Percentiles rank a stretch among this genome's conserved stretches.
Conservation (phyloP, 2,797 vertebrate genomes). For the Notamacropus eugenii region DNA sequence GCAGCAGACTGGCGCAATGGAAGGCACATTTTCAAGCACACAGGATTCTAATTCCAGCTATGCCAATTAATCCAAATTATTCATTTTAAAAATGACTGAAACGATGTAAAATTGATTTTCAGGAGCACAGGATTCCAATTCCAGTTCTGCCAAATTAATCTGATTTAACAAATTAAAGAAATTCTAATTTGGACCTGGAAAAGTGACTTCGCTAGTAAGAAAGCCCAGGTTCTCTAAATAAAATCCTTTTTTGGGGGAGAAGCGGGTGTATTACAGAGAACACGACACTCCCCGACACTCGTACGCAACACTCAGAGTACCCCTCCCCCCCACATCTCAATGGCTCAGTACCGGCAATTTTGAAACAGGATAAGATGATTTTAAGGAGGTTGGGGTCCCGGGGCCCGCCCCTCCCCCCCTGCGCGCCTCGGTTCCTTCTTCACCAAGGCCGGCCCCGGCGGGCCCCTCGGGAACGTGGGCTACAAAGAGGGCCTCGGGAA, state of each 20-base stretch:
- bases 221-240: too few species aligned
- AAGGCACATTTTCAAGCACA: too few species aligned
- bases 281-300: too few species aligned
- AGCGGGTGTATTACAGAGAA: accelerated
- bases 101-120: neutral
- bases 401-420: neutral
- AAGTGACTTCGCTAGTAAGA: too few species aligned
- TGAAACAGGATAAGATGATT: neutral
- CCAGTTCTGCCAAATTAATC: neutral
- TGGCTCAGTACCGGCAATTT: too few species aligned
- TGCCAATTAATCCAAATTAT: neutral
- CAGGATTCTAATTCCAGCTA: neutral
- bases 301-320: neutral
- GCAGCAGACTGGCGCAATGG: too few species aligned
- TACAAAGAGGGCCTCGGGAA: neutral
- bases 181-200: too few species aligned
- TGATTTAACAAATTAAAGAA: too few species aligned
- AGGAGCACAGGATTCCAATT: neutral
- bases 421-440: neutral
- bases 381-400: neutral
- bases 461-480: neutral
- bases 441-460: neutral
- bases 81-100: neutral
- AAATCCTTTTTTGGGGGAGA: neutral
- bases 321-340: neutral